Evolutionary conservation across 2,888 invertebrate species (phyloP), one percentile per base, ranked within the genome.

Genomic region (Zeuzera pyrina): DNA sequence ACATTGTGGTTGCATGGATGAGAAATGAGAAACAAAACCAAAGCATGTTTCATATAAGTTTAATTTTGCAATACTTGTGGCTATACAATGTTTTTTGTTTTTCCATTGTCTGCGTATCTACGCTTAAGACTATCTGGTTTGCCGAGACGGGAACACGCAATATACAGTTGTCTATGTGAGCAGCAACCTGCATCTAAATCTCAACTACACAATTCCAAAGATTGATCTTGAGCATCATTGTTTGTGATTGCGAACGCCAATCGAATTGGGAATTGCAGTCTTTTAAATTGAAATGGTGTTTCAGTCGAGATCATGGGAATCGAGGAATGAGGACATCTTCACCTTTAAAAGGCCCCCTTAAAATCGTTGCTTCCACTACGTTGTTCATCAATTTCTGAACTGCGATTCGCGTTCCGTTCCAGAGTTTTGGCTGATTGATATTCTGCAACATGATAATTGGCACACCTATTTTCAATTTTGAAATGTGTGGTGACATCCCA

Each of bases 261-360:
- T 14, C 31, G 25, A 14, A 31, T 25, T 31, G 31, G 25, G n/a
- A 23, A 31, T 25, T 31, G 25, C 25, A 31, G 15, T 31, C 16
- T 15, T 15, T 14, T 29, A 29, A 29, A 29, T 15, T 15, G 16
- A 15, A 29, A 15, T n/a, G 4, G 14, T 3, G 8, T 29, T 6
- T 12, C 14, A n/a, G 16, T 15, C n/a, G 16, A n/a, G 29, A 29
- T 15, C n/a, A 29, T 29, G 31, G 15, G 2, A 31, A 15, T 12
- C 25, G 31, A 24, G 31, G 25, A 24, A 31, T 31, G 31, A 24
- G 31, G 5, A 31, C 24, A 31, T 23, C 24, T 31, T 31, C 31
- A 24, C 31, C 24, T 24, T 31, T 31, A 10, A 14, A 31, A 24
- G 11, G 15, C 15, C n/a, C n/a, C n/a, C n/a, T n/a, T n/a, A n/a